Base-by-base conservation (phyloP, 2,113 vertebrate genomes). In the Malurus melanocephalus region DNA sequence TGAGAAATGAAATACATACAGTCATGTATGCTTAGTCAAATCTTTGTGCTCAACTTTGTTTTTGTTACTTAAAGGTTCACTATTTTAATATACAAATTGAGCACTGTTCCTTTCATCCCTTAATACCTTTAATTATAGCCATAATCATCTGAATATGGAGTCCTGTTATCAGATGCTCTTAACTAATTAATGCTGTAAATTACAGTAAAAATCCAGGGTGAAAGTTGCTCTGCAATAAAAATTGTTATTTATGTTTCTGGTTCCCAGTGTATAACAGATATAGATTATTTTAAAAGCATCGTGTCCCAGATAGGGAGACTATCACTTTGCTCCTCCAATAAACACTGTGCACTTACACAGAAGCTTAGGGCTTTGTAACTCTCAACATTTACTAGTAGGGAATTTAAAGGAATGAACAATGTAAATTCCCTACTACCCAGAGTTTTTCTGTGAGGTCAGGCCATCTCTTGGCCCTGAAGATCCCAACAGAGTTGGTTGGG, bases 181-280 rank as follows among this genome's bases (percentile, higher is more conserved):
- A 93, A 86, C 65, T 81, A 91, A 93, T 93, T 85, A 95, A 80
- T 91, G 62, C 42, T 79, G 46, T 90, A 90, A 94, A 91, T 92
- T 82, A 74, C 53, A 62, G 49, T 73, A 73, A 73, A 33, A 91
- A 81, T 85, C 24, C 32, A 55, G 28, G 45, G 48, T 75, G 71
- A 90, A 94, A 87, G 71, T 94, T 91, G 53, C 74, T 60, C 20
- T 81, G 64, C 77, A 82, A 48, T 94, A 85, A 87, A 80, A 60
- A 49, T 26, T 55, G 32, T 33, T 79, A 56, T 59, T 78, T 87
- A 35, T 61, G 33, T 66, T 91, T 85, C 67, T 90, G 51, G 15
- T 52, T 89, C 56, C 88, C 80, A 22, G 10, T 62, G 26, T 79
- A 18, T 61, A 64, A 24, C 33, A 66, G 62, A 85, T 20, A 85